phyloP scores from a whole-genome alignment of 2,113 vertebrate genomes.

The Aplodontia rufa region DNA sequence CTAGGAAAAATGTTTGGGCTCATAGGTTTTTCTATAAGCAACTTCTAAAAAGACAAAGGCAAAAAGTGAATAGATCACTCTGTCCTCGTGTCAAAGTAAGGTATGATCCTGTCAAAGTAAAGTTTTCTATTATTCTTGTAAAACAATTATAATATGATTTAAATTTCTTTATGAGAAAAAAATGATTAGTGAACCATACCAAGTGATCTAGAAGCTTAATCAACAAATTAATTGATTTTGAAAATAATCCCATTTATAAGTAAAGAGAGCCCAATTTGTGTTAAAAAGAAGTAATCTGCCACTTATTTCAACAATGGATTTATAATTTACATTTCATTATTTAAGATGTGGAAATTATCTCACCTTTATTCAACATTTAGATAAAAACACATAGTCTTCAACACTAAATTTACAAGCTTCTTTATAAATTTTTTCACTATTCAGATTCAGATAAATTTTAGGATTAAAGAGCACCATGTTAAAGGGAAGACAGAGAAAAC shows the following conservation, averaged over 20 bases:
- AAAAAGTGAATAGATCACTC: neutral
- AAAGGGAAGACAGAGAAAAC: neutral
- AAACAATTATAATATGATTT: conserved; percentile 42
- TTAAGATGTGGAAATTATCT: conserved; percentile 49
- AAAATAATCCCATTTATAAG: neutral
- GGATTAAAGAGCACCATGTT: neutral
- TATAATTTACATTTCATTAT: conserved; percentile 57
- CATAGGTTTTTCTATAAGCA: too few species aligned
- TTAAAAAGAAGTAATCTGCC: conserved; percentile 50
- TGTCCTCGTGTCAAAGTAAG: too few species aligned
- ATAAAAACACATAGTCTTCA: conserved; percentile 7
- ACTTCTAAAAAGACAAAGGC: neutral
- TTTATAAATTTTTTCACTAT: neutral
- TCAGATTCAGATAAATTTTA: neutral
- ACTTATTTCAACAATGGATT: conserved; percentile 7
- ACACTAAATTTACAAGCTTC: conserved; percentile 58
- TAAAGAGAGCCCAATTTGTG: conserved; percentile 15
- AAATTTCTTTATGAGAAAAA: conserved; percentile 64
- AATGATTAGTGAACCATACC: conserved; percentile 63
- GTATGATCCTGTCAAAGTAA: neutral
- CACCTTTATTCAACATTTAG: conserved; percentile 58
- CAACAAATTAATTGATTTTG: conserved; percentile 50
- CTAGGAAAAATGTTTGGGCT: too few species aligned
- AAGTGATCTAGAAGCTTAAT: conserved; percentile 28
- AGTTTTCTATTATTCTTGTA: neutral